phyloP scores from a whole-genome alignment of 1,140 invertebrate genomes.

The Heliothis virescens region DNA sequence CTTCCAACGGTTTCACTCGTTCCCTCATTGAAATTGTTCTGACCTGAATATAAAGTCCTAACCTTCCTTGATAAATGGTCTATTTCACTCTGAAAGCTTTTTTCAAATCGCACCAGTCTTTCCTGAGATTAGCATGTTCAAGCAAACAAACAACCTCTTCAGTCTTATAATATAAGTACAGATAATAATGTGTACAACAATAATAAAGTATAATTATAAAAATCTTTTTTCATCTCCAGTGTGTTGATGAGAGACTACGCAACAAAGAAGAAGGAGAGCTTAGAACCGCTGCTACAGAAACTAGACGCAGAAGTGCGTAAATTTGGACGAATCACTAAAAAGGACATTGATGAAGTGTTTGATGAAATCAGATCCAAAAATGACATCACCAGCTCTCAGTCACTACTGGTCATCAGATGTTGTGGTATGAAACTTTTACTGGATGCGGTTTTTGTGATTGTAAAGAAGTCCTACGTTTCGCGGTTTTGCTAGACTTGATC shows the following conservation, averaged over 20 bases:
- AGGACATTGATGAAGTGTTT: constrained; percentile 91
- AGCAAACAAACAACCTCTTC: no score
- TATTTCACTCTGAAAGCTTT: no score
- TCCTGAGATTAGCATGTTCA: no score
- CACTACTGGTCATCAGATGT: constrained; percentile 91
- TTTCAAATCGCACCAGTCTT: no score
- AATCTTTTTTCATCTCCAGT: constrained; percentile 24
- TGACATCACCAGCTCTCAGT: constrained; percentile 91
- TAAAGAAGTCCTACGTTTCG: not conserved
- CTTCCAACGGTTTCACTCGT: no score
- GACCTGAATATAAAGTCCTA: no score
- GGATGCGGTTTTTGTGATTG: not conserved
- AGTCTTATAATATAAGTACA: no score
- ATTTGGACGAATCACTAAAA: constrained; percentile 89
- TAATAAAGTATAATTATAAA: not conserved
- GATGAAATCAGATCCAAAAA: constrained; percentile 89
- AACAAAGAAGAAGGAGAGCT: constrained; percentile 83
- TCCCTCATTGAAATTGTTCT: no score
- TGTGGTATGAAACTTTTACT: constrained; percentile 87
- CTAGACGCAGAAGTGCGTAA: constrained; percentile 90
- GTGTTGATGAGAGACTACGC: constrained; percentile 74
- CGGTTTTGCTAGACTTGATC: no score
- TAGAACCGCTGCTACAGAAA: constrained; percentile 88
- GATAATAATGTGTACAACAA: no score
- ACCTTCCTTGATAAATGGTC: no score